Percentiles rank a stretch among this genome's conserved stretches.
Conservation (phyloP, 2,797 vertebrate genomes). For the Tenualosa thibaudeaui region DNA sequence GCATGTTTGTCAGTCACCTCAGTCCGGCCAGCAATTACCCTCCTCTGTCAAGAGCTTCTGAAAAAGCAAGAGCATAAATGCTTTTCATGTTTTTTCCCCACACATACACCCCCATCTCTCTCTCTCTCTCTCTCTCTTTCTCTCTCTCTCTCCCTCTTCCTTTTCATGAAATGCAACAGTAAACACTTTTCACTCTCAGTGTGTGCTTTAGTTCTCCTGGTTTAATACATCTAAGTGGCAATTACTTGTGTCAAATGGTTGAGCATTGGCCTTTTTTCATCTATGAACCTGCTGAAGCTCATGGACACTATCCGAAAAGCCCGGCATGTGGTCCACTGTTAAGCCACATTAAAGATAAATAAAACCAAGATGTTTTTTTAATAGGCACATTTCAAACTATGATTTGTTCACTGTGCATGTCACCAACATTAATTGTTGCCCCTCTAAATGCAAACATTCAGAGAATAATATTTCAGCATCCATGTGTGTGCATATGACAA, state of each 20-base stretch:
- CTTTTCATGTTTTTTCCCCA: constrained; percentile 29
- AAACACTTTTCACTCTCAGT: constrained; percentile 36
- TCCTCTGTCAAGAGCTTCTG: constrained; percentile 58
- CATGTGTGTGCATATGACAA: background rate
- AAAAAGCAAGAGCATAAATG: constrained; percentile 45
- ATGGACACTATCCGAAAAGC: background rate
- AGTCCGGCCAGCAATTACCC: constrained; percentile 36
- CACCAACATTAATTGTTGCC: background rate
- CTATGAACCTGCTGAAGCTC: background rate
- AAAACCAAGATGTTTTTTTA: background rate
- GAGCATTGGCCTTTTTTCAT: background rate
- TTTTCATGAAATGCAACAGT: constrained; percentile 20
- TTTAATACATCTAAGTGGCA: constrained; percentile 34
- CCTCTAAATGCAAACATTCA: background rate
- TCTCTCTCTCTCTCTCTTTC: background rate
- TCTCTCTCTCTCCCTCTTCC: background rate
- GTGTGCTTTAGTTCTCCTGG: background rate
- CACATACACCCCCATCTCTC: background rate
- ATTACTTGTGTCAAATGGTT: background rate
- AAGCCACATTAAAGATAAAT: too few species aligned
- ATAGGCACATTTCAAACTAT: background rate
- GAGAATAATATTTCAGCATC: background rate
- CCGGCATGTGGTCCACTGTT: background rate
- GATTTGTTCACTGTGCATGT: background rate
- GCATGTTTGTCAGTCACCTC: constrained; percentile 31